A percentile compares a stretch with the other conserved stretches of the same genome.
These are phyloP conservation scores for Automeris io DNA, from an alignment of 2,888 invertebrate genomes.

Conservation along the genomic window DNA sequence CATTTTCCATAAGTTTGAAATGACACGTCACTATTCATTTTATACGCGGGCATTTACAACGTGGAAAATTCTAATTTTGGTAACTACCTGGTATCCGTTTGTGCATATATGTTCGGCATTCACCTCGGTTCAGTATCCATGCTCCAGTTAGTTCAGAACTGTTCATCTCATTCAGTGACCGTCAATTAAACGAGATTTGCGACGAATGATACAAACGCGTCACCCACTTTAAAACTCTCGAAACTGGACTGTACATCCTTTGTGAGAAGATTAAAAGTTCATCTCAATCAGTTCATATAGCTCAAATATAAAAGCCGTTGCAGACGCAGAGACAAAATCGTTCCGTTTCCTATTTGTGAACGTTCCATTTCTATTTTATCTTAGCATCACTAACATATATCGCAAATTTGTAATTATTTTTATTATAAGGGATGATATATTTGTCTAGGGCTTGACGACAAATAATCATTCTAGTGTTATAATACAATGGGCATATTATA, in stretches of 20 bases:
- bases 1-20: too few relatives aligned
- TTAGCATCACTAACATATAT: not conserved
- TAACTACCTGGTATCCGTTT: too few relatives aligned
- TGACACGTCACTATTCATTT: too few relatives aligned
- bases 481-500: too few relatives aligned
- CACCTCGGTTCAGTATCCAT: conserved; percentile 5
- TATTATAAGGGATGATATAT: too few relatives aligned
- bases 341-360: conserved; percentile 29
- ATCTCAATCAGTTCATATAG: conserved; percentile 12
- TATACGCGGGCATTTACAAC: not conserved
- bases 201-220: conserved; percentile 18
- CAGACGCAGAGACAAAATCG: conserved; percentile 25
- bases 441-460: too few relatives aligned
- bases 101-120: too few relatives aligned
- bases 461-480: too few relatives aligned
- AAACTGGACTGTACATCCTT: conserved; percentile 15
- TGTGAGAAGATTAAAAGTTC: conserved; percentile 10
- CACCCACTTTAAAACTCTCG: conserved; percentile 3
- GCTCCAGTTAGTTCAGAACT: conserved; percentile 21
- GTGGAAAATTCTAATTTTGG: not conserved
- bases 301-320: conserved; percentile 27
- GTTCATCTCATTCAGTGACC: conserved; percentile 31
- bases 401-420: too few relatives aligned
- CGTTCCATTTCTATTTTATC: conserved; percentile 7
- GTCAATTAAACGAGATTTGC: conserved; percentile 36